A percentile compares a stretch with the other conserved stretches of the same genome.
Evolutionary conservation across 2,113 vertebrate genomes (phyloP).

Genomic region (Ardeotis arabs): DNA sequence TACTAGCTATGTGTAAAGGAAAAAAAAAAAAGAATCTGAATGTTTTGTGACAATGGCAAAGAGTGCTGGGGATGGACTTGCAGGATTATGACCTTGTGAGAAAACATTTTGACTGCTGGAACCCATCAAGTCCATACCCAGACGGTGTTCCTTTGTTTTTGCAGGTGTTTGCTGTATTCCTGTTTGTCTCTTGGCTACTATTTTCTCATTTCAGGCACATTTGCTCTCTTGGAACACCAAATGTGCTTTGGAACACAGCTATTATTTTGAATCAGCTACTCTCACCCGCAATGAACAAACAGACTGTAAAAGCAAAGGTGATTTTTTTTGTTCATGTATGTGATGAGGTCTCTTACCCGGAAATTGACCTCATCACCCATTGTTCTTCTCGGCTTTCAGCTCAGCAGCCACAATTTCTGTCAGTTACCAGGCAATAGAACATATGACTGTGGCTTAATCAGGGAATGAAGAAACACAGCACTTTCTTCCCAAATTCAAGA

Average conservation of each 20-base stretch:
- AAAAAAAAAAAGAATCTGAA: not conserved
- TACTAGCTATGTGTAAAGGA: not conserved
- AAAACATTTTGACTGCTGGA: not conserved
- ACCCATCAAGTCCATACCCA: not conserved
- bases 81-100: not conserved
- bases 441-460: not conserved
- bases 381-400: not conserved
- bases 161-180: not conserved
- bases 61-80: not conserved
- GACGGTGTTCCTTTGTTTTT: not conserved
- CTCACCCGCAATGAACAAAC: not conserved
- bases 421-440: not conserved
- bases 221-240: not conserved
- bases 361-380: not conserved
- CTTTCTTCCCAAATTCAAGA: not conserved
- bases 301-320: not conserved
- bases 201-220: constrained; percentile 16
- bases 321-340: not conserved
- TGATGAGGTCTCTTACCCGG: not conserved
- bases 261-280: constrained; percentile 14
- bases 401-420: not conserved
- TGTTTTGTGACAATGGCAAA: not conserved
- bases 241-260: not conserved
- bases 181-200: not conserved
- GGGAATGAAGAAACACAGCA: not conserved